Base-by-base conservation (phyloP, 1,140 invertebrate species). In the Contarinia nasturtii region DNA sequence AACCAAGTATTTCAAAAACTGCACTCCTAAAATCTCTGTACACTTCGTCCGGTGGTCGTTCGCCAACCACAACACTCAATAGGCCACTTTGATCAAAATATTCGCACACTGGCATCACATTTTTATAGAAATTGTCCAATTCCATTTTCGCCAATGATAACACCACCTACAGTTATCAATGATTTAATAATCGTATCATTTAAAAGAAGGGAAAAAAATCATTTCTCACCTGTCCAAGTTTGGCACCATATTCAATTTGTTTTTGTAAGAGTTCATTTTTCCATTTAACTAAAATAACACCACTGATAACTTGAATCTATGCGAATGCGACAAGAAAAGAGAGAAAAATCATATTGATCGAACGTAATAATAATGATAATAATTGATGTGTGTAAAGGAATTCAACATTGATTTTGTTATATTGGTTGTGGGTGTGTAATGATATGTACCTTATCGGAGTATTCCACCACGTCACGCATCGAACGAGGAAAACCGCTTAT, bases 401-500 rank as follows among this genome's bases (percentile, higher is more conserved):
- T 19, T 10, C 19, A 42, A 20, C 18, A 7, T 19, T 4, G 3
- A n/a, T 42, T 19, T 4, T 4, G 19, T 4, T 42, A 2, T 42
- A 19, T 42, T 10, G 2, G 2, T 5, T 42, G 5, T 42, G 15
- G 5, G 5, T 20, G 19, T 19, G 7, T 42, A 2, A 15, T 38
- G 17, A 7, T 7, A 53, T 59, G 68, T 68, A 89, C 86, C 74
- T 88, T 90, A 59, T 88, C 82, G 0, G 83, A 82, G 61, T 90
- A 90, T 63, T 89, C 86, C 1, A 88, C 85, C 2, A 89, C 82
- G 58, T 91, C 86, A 42, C 84, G 68, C 85, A 89, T 88, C 52
- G 82, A 87, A 45, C 91, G 73, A 14, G 91, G 94, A 72, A 94
- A 97, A 38, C 93, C 93, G 49, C 92, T 93, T 19, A 98, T 82